Base-by-base conservation (phyloP, 2,888 invertebrate species). In the Hedychridium roseum region DNA sequence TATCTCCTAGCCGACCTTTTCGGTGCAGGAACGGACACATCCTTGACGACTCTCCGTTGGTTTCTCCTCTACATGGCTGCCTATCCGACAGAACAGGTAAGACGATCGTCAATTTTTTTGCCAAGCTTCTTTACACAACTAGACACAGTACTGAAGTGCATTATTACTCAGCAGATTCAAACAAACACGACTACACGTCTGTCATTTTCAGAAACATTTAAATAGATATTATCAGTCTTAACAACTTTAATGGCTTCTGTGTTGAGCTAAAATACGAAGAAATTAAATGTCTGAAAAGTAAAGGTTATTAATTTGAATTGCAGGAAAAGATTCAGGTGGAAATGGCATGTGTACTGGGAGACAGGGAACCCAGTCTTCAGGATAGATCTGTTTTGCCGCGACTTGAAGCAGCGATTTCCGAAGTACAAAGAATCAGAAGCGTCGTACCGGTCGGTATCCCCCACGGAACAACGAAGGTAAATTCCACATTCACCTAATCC, bases 1-100 rank as follows among this genome's bases (percentile, higher is more conserved):
- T 90, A 88, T 74, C 80, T 93, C 18, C 73, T 93, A 50, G 90
- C 90, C 2, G 94, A 94, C 77, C 81, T 94, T 70, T 91, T 91
- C 70, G 92, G 93, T 0, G 94, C 94, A 9, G 92, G 92, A 2
- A 83, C 92, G 39, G 94, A 94, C 66, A 94, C 94, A 0, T 89
- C 92, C 0, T 79, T 91, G 44, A 86, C 89, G 0, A 91, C 92
- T 0, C 70, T 94, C 20, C 83, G 90, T 20, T 94, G 94, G 94
- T 88, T 90, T 66, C 76, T 94, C 11, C 80, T 94, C 12, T 91
- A 86, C 60, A 84, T 94, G 84, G 89, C 91, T 1, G 79, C 84
- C 28, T 76, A 90, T 77, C 86, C 85, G 1, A 80, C 84, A 1
- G 84, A 85, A 66, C 89, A 89, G 82, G 87, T 86, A 73, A 53